Base-by-base conservation (phyloP, 2,113 vertebrate genomes). In the Macquaria ambigua region DNA sequence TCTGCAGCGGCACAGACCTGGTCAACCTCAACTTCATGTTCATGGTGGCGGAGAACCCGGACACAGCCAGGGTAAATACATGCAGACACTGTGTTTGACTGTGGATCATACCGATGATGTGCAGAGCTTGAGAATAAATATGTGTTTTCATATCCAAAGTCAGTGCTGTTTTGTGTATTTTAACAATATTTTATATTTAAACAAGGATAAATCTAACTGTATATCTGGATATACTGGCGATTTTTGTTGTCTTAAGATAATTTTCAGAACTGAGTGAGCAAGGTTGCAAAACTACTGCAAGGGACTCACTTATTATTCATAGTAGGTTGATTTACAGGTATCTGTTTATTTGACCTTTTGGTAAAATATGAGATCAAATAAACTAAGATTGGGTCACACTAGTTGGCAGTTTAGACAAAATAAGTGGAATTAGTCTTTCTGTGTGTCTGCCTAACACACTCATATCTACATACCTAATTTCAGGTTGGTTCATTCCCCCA, bases 21-120 rank as follows among this genome's bases (percentile, higher is more conserved):
- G 98, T 99, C 92, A 99, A 99, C 96, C 97, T 99, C 94, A 98
- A 95, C 94, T 99, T 98, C 93, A 98, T 97, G 69, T 99, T 97
- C 95, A 96, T 99, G 97, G 97, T 99, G 87, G 97, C 98, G 0
- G 98, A 99, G 95, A 98, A 79, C 80, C 90, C 96, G 2, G 98
- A 99, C 88, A 90, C 96, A 46, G 97, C 98, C 76, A 97, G 99
- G 98, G 98, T 99, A 97, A 92, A 77, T 34, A 43, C 41, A 41
- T 3, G 11, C 46, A 31, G 37, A 52, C n/a, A 0, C 34, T 9
- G 0, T 20, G 25, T 46, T 67, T 39, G 41, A 48, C 10, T 14
- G 63, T 15, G 25, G 16, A n/a, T 62, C 11, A 46, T 23, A 37
- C n/a, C 0, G 9, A 31, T 75, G 41, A 48, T 1, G 1, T 8